Evolutionary conservation across 2,888 invertebrate species (phyloP).

Genomic region (Eristalis arbustorum): DNA sequence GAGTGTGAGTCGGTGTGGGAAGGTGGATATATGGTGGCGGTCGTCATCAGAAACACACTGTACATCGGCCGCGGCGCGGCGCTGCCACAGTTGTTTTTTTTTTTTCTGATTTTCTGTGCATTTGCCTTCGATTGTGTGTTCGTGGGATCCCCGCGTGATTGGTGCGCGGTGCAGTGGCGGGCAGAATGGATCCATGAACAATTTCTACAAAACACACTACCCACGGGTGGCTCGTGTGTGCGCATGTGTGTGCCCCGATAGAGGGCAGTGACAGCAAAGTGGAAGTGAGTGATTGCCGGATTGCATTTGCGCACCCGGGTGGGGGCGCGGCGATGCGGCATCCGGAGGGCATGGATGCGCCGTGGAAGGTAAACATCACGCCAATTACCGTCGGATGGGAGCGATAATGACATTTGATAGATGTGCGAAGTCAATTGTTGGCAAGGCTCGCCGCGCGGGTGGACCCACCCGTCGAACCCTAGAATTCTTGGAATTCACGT

Average conservation of each 20-base stretch:
- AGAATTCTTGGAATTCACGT: slow-evolving; percentile 8
- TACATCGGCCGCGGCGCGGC: background rate
- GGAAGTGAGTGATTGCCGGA: slow-evolving; percentile 46
- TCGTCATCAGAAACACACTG: slow-evolving; percentile 36
- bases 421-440: background rate
- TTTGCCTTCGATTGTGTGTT: slow-evolving; percentile 28
- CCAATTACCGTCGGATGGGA: slow-evolving; percentile 27
- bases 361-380: slow-evolving; percentile 42
- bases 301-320: slow-evolving; percentile 14
- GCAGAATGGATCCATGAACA: slow-evolving; percentile 16
- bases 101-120: too few species aligned
- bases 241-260: slow-evolving; percentile 42
- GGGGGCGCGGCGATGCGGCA: background rate
- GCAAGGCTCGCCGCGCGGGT: background rate
- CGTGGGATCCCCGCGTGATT: slow-evolving; percentile 3
- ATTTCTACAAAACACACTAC: slow-evolving; percentile 31
- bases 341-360: slow-evolving; percentile 22
- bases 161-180: background rate
- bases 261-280: slow-evolving; percentile 68
- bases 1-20: background rate
- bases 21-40: slow-evolving; percentile 2
- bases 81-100: background rate
- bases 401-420: slow-evolving; percentile 15
- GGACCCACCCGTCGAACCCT: background rate
- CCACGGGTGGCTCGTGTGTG: slow-evolving; percentile 16